Base-by-base conservation (phyloP, 2,113 vertebrate species). In the Brienomyrus longianalis region DNA sequence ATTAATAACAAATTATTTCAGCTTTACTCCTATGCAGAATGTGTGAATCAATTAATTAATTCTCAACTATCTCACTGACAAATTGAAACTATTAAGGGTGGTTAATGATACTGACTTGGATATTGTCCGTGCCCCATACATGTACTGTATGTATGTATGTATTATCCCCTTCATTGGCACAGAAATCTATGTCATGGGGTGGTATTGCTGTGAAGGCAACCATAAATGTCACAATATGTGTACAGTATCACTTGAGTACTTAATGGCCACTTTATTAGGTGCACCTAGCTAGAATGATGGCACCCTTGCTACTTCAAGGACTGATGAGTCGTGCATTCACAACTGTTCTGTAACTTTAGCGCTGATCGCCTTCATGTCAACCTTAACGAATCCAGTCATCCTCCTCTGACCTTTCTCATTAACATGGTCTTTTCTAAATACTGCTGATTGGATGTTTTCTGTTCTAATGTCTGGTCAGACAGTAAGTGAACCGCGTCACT, bases 1-100 rank as follows among this genome's bases (percentile, higher is more conserved):
- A 47, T 52, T 88, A 86, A 91, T 90, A 92, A 85, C 90, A 88
- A 89, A 74, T 89, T 93, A 91, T 91, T 83, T 70, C 27, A 70
- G 91, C 19, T 88, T 90, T 51, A 47, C 13, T 51, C 35, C 31
- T 23, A 88, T 86, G 91, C 92, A 91, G 91, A 93, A 95, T 93
- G 93, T 92, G 92, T 90, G 90, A 83, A 92, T 92, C 92, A 91
- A 94, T 92, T 94, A 92, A n/a, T n/a, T n/a, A n/a, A n/a, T 90
- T 91, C 90, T 94, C 90, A 92, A 17, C 31, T 15, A 17, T 35
- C 13, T 6, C 70, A 31, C 19, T 1, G 0, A 77, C 31, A 31
- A 11, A 31, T 77, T 77, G 17, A 77, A 77, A 77, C 70, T 77
- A 66, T 66, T 27, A 77, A 39, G 13, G 31, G 31, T 77, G 70